Conservation (phyloP, 2,888 invertebrate species). For the Cantharis lateralis region DNA sequence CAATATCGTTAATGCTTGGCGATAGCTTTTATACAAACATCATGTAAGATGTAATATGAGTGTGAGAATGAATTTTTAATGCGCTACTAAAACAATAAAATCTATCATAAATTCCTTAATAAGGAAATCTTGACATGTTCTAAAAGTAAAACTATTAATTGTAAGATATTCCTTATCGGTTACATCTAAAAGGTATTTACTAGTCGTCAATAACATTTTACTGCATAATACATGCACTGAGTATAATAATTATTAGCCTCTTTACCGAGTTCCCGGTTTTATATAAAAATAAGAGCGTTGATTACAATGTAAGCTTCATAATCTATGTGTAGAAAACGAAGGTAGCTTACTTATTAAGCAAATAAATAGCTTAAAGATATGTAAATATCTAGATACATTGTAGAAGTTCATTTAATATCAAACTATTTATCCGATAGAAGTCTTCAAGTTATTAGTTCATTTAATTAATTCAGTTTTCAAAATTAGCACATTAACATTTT, state of each 20-base stretch:
- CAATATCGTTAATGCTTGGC: neutral
- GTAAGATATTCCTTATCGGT: neutral
- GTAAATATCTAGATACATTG: neutral
- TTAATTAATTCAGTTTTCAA: too few species aligned
- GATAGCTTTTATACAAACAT: neutral
- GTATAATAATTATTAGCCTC: neutral
- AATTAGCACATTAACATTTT: too few species aligned
- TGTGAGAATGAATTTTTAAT: neutral
- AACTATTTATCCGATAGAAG: too few species aligned
- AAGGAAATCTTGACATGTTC: neutral
- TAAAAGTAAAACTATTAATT: neutral
- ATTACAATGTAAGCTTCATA: neutral
- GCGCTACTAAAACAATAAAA: neutral
- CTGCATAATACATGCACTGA: neutral
- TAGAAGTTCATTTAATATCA: too few species aligned
- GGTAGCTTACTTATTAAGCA: neutral
- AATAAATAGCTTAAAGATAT: neutral
- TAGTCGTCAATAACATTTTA: neutral
- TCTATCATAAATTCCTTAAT: neutral
- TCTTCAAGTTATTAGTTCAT: too few species aligned
- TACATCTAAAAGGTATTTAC: neutral
- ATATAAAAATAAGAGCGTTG: neutral
- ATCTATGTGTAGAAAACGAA: neutral
- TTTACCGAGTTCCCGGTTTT: neutral
- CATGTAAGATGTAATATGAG: neutral